Base-by-base conservation (phyloP, 2,113 vertebrate species). In the Isichthys henryi region DNA sequence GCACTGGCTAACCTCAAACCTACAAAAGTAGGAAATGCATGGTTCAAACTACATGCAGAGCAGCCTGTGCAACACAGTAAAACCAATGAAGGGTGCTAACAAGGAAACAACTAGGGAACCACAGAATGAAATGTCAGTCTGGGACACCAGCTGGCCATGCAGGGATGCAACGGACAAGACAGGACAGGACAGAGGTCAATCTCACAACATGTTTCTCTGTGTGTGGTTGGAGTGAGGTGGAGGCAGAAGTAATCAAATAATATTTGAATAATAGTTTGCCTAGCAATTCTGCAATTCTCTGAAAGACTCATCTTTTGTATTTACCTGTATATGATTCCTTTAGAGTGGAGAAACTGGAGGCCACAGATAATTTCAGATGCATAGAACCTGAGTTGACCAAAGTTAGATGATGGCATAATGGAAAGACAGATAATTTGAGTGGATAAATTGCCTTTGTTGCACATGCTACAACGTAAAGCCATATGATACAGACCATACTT, bases 321-420 rank as follows among this genome's bases (percentile, higher is more conserved):
- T 85, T 89, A 98, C 98, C 98, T 98, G 93, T 99, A 99, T 93
- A 99, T 96, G 91, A 99, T 92, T 83, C 98, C 98, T 93, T 98
- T 98, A 93, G 92, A 94, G 93, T 99, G 98, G 90, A 99, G 94
- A 94, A 99, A 99, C 93, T 98, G 97, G 46, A 99, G 96, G 66
- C 98, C 98, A 0, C 97, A 95, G 93, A 98, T 98, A 2, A 99
- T 99, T 95, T 99, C 98, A 93, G 98, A 98, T 86, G 98, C 98
- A 5, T 99, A 99, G 94, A 99, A 99, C 87, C 98, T 96, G 82
- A 62, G 77, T 43, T 89, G 13, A 89, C 31, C 4, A 84, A 15
- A 66, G 13, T 19, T 6, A 31, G 45, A 84, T 27, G 6, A 43
- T 88, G 13, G 48, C 1, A 50, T 50, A 50, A 27, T 27, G 84